Evolutionary conservation across 2,113 vertebrate species (phyloP).

Genomic region (Megaleporinus macrocephalus): DNA sequence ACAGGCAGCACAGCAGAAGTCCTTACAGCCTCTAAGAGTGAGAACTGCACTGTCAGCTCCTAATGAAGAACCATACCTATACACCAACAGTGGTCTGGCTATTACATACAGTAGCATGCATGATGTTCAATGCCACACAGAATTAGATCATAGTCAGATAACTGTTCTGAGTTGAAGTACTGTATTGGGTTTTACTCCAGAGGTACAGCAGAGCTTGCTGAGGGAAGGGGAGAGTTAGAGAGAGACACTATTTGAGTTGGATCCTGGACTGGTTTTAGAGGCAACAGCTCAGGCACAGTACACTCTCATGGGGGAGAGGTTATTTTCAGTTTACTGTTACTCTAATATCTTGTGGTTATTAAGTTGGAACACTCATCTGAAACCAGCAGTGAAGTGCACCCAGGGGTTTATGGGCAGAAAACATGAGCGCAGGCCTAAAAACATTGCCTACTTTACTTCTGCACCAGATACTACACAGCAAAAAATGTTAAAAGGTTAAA

Average conservation of each 20-base stretch:
- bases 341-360: slow-evolving; percentile 7
- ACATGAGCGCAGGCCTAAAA: neutral
- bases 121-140: neutral
- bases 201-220: neutral
- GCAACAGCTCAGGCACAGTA: neutral
- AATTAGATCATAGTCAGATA: neutral
- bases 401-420: neutral
- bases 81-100: too few relatives aligned
- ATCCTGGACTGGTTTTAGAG: slow-evolving; percentile 7
- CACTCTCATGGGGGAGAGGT: slow-evolving; percentile 17
- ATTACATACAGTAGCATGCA: too few relatives aligned
- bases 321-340: slow-evolving; percentile 4
- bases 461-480: too few relatives aligned
- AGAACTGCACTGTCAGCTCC: neutral
- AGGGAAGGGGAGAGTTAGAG: too few relatives aligned
- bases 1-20: neutral
- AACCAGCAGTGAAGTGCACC: neutral
- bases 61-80: neutral
- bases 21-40: neutral
- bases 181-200: neutral
- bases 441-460: neutral
- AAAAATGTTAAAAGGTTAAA: too few relatives aligned
- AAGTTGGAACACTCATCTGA: slow-evolving; percentile 10
- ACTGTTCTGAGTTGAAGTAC: neutral
- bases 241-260: neutral